Base-by-base conservation (phyloP, 2,797 vertebrate species). In the Lutjanus campechanus region DNA sequence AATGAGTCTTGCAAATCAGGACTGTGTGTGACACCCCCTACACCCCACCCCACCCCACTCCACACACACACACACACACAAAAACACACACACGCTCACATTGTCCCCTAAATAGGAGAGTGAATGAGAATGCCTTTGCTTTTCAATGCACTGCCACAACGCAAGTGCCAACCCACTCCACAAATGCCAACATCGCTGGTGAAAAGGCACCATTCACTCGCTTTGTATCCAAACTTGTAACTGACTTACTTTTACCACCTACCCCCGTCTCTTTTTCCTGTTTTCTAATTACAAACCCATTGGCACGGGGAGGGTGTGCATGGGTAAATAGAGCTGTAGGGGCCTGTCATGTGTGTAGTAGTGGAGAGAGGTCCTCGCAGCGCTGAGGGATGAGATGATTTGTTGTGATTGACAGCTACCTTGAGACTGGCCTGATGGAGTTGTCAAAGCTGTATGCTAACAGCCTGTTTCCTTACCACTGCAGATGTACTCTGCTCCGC, bases 381-480 rank as follows among this genome's bases (percentile, higher is more conserved):
- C 96, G 95, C 96, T 94, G 94, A 92, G 96, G 96, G 96, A 97
- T 95, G 96, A 97, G 96, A 96, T 95, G 97, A 98, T 97, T 97
- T 95, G 84, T 96, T 96, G 96, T 99, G 98, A 99, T 97, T 98
- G 98, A 98, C 98, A 96, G 97, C 97, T 97, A 99, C 98, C 97
- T 97, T 96, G 98, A 99, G 98, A 99, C 97, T 94, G 93, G 90
- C 92, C 96, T 96, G 97, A 99, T 99, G 98, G 98, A 99, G 98
- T 97, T 97, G 97, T 99, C 98, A 98, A 95, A 89, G 96, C 95
- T 36, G 91, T 93, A 89, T 90, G 97, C 96, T 94, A 94, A 93
- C 95, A 92, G 96, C 93, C 96, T 90, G 95, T 94, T 96, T 93
- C 92, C 91, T 88, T 92, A 91, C 76, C 87, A 79, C 93, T 90